Conservation (phyloP, 2,113 vertebrate species). For the Pterophyllum scalare region DNA sequence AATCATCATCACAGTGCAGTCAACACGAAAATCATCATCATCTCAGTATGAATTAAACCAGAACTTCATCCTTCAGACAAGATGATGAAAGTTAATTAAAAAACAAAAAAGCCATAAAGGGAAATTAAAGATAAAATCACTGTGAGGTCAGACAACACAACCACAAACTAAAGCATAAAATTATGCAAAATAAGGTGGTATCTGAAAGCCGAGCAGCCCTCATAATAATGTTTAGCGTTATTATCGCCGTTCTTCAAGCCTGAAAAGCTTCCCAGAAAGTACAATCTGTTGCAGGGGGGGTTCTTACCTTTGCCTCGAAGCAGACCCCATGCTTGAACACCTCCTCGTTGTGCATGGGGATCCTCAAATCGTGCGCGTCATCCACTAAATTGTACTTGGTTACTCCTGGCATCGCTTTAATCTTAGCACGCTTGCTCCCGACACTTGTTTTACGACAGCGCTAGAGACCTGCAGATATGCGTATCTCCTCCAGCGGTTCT, state of each 20-base stretch:
- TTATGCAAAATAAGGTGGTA: neutral
- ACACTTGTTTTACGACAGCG: conserved; percentile 61
- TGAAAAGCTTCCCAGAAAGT: conserved; percentile 5
- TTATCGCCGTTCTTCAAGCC: neutral
- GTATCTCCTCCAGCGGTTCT: conserved; percentile 49
- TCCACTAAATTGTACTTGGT: conserved; percentile 96
- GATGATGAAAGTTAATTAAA: neutral
- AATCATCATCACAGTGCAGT: neutral
- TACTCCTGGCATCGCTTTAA: conserved; percentile 88
- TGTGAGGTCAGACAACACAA: neutral
- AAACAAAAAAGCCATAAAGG: neutral
- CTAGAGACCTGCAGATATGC: conserved; percentile 63
- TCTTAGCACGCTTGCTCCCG: conserved; percentile 5
- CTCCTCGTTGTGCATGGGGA: conserved; percentile 94
- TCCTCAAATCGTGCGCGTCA: conserved; percentile 89
- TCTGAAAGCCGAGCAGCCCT: neutral
- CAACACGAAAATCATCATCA: neutral
- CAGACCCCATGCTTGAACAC: conserved; percentile 93
- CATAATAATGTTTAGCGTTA: neutral
- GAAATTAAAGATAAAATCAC: neutral
- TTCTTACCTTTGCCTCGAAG: conserved; percentile 94
- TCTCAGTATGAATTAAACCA: neutral
- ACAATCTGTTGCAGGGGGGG: conserved; percentile 41
- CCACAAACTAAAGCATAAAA: neutral
- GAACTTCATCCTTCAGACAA: neutral